A percentile compares a stretch with the other conserved stretches of the same genome.
phyloP scores from a whole-genome alignment of 2,888 invertebrate genomes.

The Scelioninae gen. 1 region DNA sequence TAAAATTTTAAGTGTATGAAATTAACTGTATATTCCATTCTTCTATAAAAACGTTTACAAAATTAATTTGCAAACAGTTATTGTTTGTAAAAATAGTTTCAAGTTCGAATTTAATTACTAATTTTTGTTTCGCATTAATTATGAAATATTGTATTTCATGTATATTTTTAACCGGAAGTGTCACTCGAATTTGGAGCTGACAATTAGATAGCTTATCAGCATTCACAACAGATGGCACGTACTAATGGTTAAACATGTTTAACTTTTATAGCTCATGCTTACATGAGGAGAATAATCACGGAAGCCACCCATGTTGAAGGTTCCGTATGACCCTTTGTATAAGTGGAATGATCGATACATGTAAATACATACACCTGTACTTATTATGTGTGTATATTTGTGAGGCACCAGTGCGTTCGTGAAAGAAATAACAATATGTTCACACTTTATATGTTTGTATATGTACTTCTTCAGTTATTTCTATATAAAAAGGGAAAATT shows the following conservation, averaged over 20 bases:
- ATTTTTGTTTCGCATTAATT: no score
- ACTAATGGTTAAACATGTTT: slow-evolving; percentile 80
- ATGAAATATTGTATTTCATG: neutral
- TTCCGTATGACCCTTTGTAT: slow-evolving; percentile 61
- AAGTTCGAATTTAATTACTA: no score
- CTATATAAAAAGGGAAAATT: neutral
- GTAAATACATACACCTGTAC: slow-evolving; percentile 60
- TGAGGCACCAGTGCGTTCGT: slow-evolving; percentile 48
- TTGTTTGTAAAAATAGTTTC: no score
- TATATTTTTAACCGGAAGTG: slow-evolving; percentile 44
- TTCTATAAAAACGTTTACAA: no score
- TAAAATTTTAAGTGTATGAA: no score
- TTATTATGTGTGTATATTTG: slow-evolving; percentile 44
- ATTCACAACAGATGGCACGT: slow-evolving; percentile 76
- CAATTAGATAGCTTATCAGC: slow-evolving; percentile 73
- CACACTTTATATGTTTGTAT: neutral
- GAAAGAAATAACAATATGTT: slow-evolving; percentile 45
- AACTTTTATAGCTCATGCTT: slow-evolving; percentile 80
- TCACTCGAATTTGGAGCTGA: slow-evolving; percentile 56
- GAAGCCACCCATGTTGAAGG: slow-evolving; percentile 79
- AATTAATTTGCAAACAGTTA: no score
- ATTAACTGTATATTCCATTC: no score
- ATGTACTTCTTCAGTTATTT: slow-evolving; percentile 13
- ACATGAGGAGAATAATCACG: slow-evolving; percentile 82
- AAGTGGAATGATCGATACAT: slow-evolving; percentile 61